Evolutionary conservation across 2,888 invertebrate genomes (phyloP).

Genomic region (Drosophila acutilabella): DNA sequence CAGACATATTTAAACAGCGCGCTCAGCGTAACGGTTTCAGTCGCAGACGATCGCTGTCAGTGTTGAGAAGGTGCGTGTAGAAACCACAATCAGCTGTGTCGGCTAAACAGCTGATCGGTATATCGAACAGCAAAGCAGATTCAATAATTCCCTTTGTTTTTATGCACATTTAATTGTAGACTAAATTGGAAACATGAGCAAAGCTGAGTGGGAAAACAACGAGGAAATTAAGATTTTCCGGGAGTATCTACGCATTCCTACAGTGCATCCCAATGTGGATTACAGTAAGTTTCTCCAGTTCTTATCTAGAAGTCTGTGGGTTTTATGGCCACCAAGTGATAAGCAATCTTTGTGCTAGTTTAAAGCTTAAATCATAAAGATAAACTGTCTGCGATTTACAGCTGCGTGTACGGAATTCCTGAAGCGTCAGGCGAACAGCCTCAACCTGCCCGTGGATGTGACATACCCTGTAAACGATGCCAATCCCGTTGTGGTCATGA

Average conservation of each 20-base stretch:
- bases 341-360: conserved; percentile 28
- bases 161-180: conserved; percentile 1
- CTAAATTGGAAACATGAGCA: conserved; percentile 43
- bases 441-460: conserved; percentile 88
- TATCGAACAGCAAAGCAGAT: not conserved
- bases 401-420: conserved; percentile 89
- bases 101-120: conserved; percentile 36
- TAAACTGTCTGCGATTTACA: conserved; percentile 55
- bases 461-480: conserved; percentile 86
- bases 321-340: conserved; percentile 12
- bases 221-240: conserved; percentile 91
- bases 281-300: conserved; percentile 89
- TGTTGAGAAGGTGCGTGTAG: conserved; percentile 55
- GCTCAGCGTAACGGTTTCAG: conserved; percentile 35
- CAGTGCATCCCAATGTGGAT: conserved; percentile 94
- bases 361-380: conserved; percentile 23
- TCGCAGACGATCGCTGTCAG: conserved; percentile 47
- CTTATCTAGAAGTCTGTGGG: not conserved
- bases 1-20: conserved; percentile 57
- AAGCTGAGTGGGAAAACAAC: conserved; percentile 85
- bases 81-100: conserved; percentile 59
- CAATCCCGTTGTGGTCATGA: conserved; percentile 92
- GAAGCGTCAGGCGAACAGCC: conserved; percentile 88
- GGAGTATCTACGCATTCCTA: conserved; percentile 94
- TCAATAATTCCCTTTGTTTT: not conserved